These are phyloP conservation scores for Paramormyrops hopkinsi DNA, from an alignment of 2,797 vertebrate species.

Conservation along the genomic window DNA sequence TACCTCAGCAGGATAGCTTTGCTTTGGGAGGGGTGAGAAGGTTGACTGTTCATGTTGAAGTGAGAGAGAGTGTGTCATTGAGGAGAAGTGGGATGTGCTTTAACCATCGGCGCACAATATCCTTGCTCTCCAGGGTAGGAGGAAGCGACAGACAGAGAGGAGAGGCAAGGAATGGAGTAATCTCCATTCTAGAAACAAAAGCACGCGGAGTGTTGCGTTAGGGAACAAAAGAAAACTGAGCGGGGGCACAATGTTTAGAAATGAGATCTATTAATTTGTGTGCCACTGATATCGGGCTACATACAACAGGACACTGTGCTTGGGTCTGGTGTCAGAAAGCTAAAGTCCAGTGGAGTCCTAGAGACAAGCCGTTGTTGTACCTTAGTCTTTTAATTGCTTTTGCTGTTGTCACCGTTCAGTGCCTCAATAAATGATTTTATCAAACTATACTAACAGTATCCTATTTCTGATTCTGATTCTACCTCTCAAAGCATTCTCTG, in stretches of 20 bases:
- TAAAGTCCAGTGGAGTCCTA: background rate
- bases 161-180: background rate
- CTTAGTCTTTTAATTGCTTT: background rate
- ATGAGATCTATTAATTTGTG: constrained; percentile 5
- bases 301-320: background rate
- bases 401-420: background rate
- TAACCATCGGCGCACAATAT: background rate
- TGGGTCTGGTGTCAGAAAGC: background rate
- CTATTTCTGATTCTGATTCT: background rate
- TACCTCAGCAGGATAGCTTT: background rate
- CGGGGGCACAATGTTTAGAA: background rate
- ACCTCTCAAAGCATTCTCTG: background rate
- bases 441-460: background rate
- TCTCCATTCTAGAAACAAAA: background rate
- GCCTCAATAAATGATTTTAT: background rate
- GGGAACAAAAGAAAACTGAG: background rate
- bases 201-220: background rate
- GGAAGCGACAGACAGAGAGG: background rate
- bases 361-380: background rate
- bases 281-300: background rate
- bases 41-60: background rate
- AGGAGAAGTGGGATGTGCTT: background rate
- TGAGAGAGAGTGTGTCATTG: constrained; percentile 14
- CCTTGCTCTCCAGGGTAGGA: background rate
- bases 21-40: constrained; percentile 1